phyloP scores from a whole-genome alignment of 2,113 vertebrate genomes.

The Furnarius figulus region DNA sequence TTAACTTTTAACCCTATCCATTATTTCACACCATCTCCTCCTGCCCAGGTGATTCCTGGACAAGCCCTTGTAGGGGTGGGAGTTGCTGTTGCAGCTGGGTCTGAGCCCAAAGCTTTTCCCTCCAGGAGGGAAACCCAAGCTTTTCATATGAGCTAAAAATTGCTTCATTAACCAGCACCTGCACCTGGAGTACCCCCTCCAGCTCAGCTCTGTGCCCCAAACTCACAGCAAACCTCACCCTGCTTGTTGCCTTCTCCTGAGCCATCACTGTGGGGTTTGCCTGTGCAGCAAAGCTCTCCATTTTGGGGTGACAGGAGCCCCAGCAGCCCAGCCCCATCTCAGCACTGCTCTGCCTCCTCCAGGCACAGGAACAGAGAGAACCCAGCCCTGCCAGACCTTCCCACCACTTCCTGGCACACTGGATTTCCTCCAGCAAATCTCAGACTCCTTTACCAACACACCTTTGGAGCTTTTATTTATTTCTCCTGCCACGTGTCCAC shows the following conservation, averaged over 20 bases:
- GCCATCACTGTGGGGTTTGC: fast-evolving
- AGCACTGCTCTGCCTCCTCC: neutral
- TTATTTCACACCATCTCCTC: too few species aligned
- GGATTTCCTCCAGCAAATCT: neutral
- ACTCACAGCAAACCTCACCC: fast-evolving
- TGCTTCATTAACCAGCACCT: fast-evolving
- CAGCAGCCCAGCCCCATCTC: neutral
- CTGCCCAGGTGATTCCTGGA: neutral
- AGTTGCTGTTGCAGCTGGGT: neutral
- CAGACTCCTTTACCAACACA: neutral
- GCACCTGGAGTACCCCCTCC: neutral
- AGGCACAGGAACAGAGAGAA: neutral
- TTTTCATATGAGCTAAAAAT: neutral
- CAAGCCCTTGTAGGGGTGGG: neutral
- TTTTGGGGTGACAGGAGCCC: fast-evolving
- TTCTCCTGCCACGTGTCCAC: neutral
- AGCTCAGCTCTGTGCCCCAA: fast-evolving
- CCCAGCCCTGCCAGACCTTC: neutral
- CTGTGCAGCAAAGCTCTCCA: fast-evolving
- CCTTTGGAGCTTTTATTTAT: fast-evolving
- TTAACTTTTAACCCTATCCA: too few species aligned
- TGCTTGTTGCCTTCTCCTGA: fast-evolving
- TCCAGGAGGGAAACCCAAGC: neutral
- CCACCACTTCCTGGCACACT: neutral
- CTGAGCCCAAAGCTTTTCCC: neutral